These are phyloP conservation scores for Tipula helvola DNA, from an alignment of 2,888 invertebrate genomes.

Conservation along the genomic window DNA sequence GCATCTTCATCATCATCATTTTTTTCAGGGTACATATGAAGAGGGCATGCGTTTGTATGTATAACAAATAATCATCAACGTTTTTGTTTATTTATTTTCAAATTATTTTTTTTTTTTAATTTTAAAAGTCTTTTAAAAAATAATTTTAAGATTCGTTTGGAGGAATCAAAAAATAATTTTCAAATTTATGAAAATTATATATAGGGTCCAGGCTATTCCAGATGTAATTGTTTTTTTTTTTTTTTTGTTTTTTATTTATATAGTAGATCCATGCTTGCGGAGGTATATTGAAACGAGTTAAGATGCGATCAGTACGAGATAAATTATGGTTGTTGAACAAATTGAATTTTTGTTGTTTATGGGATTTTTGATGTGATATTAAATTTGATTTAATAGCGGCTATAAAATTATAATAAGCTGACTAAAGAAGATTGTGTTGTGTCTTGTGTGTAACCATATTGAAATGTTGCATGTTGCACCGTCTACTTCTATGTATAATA, in stretches of 20 bases:
- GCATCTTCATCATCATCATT: background rate
- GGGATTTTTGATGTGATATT: background rate
- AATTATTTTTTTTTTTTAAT: background rate
- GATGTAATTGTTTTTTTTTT: background rate
- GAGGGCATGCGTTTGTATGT: too few relatives aligned
- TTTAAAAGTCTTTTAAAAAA: background rate
- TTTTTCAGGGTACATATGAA: background rate
- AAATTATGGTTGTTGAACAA: background rate
- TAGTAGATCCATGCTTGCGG: background rate
- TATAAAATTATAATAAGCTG: background rate
- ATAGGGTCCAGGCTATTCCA: background rate
- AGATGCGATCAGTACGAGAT: background rate
- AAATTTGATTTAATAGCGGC: background rate
- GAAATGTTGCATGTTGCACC: too few relatives aligned
- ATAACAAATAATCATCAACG: background rate
- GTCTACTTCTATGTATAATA: too few relatives aligned
- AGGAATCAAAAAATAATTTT: background rate
- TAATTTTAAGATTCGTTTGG: background rate
- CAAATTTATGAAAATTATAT: background rate
- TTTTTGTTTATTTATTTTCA: slow-evolving; percentile 4
- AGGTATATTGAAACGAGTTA: background rate
- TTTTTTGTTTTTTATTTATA: background rate
- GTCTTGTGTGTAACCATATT: too few relatives aligned
- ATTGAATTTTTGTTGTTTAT: background rate
- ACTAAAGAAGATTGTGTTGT: background rate